A percentile compares a stretch with the other conserved stretches of the same genome.
phyloP scores from a whole-genome alignment of 2,113 vertebrate genomes.

The Rhynchopsitta pachyrhyncha region DNA sequence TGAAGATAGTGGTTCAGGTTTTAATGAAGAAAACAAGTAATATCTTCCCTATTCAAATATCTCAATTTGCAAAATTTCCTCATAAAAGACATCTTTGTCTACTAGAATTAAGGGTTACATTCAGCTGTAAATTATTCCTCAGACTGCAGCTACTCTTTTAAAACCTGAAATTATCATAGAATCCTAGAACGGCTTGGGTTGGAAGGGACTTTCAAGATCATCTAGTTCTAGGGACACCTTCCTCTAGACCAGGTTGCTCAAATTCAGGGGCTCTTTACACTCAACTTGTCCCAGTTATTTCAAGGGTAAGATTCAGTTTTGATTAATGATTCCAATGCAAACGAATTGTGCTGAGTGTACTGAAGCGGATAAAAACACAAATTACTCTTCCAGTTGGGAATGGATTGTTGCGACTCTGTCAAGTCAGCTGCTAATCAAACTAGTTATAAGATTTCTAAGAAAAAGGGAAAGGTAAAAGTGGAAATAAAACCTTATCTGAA shows the following conservation, averaged over 20 bases:
- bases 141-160: background rate
- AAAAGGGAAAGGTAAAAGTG: background rate
- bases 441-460: background rate
- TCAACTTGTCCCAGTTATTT: background rate
- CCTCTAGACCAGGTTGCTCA: background rate
- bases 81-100: background rate
- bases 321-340: background rate
- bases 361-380: background rate
- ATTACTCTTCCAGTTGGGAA: background rate
- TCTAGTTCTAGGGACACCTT: background rate
- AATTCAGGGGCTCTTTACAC: background rate
- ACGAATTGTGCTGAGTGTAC: background rate
- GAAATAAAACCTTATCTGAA: background rate
- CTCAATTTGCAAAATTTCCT: background rate
- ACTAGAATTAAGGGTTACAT: background rate
- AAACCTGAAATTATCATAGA: background rate
- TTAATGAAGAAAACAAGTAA: background rate
- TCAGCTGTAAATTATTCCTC: background rate
- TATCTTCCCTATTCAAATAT: background rate
- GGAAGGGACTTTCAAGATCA: background rate
- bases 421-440: background rate
- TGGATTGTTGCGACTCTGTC: background rate
- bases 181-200: background rate
- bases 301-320: background rate
- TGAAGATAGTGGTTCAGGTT: background rate